Evolutionary conservation across 2,113 vertebrate species (phyloP).

Genomic region (Alethe castanea): DNA sequence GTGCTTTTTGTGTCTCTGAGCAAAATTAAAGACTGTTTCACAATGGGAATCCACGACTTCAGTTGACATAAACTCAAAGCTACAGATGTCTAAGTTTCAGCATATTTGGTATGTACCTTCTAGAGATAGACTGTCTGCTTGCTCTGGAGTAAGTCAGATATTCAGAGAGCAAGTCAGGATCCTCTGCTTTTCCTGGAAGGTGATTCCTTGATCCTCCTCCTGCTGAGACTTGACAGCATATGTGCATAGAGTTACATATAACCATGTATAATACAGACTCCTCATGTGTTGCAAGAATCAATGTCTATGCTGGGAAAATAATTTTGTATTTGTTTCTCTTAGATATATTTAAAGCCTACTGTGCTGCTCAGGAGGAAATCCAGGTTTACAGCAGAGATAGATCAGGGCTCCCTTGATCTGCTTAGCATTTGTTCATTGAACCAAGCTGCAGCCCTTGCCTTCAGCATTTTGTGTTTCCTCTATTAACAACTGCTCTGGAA

Average conservation of each 20-base stretch:
- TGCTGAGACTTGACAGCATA: conserved; percentile 9
- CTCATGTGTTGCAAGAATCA: neutral
- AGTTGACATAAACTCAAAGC: neutral
- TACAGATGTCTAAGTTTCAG: neutral
- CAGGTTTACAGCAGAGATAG: neutral
- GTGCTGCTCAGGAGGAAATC: neutral
- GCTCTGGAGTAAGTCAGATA: neutral
- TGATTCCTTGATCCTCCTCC: conserved; percentile 23
- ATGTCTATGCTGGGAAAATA: neutral
- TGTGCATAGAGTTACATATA: neutral
- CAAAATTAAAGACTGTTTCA: neutral
- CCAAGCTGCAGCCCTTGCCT: neutral
- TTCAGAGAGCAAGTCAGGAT: neutral
- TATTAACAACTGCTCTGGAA: neutral
- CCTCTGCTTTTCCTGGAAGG: conserved; percentile 26
- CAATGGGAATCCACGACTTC: neutral
- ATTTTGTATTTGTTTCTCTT: neutral
- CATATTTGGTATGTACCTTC: neutral
- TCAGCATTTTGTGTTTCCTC: neutral
- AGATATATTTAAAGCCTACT: neutral
- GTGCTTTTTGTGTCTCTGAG: neutral
- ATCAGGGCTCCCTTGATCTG: neutral
- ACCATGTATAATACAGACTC: neutral
- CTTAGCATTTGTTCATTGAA: neutral
- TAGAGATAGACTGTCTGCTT: neutral